Evolutionary conservation across 1,140 invertebrate species (phyloP), one percentile per base, ranked within the genome.

Genomic region (Cyphomyrmex costatus): DNA sequence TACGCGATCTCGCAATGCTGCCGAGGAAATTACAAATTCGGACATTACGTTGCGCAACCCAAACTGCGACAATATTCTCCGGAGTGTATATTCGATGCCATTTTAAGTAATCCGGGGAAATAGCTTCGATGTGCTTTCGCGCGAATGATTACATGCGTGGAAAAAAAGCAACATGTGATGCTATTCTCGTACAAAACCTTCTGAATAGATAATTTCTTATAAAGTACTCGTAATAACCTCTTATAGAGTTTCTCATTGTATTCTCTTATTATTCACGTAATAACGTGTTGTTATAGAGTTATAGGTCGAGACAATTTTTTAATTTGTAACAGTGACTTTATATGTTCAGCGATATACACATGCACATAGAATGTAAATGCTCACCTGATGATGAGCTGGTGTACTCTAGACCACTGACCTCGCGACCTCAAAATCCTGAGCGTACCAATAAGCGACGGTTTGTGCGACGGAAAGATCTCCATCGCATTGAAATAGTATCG

Each of bases 301-400:
- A n/a, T 12, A 42, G 36, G 36, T 63, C 10, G 16, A 33, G 46
- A 0, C 33, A 6, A 27, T 46, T 10, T 70, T 10, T 19, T 14
- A 24, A 6, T 33, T 33, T 7, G 56, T 14, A 21, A 65, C 16
- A 14, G 36, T 16, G 2, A 46, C 27, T 60, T 33, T 12, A 46
- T 24, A 33, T 16, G 16, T 70, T 27, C 51, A 16, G 12, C n/a
- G n/a, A 21, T n/a, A 19, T 21, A 46, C 21, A 19, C 76, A 42
- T 21, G 60, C 49, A 58, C 10, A 5, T 19, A 33, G 21, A 24
- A 70, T 36, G 12, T 4, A n/a, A 86, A 73, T 33, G 56, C 82
- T 94, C 93, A 97, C 97, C 97, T 96, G 10, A 96, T 96, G 30
- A 97, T 94, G 42, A 97, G 93, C 92, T 97, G 96, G 89, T 97